A percentile compares a stretch with the other conserved stretches of the same genome.
These are phyloP conservation scores for Glareola pratincola DNA, from an alignment of 2,113 vertebrate genomes.

Conservation along the genomic window DNA sequence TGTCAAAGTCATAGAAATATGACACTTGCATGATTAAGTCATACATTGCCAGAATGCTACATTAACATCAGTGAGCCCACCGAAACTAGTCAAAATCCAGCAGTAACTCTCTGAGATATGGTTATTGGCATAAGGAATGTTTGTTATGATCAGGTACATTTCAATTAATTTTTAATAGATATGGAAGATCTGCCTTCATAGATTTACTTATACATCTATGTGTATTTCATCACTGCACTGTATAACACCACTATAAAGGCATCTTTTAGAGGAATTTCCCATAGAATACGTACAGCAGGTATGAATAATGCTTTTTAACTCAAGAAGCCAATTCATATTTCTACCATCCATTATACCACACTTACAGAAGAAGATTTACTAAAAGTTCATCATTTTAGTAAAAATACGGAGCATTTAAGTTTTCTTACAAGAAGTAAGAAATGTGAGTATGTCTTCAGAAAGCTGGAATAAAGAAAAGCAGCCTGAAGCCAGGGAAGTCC, in stretches of 20 bases:
- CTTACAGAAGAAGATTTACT: not conserved
- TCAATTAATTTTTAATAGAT: not conserved
- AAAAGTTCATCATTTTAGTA: not conserved
- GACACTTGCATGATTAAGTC: not conserved
- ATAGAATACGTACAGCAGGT: not conserved
- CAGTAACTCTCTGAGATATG: not conserved
- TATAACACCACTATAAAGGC: not conserved
- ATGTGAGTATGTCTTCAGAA: not conserved
- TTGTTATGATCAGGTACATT: not conserved
- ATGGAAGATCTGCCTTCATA: not conserved
- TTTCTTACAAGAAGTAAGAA: not conserved
- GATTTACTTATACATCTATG: not conserved
- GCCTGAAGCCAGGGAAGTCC: not conserved
- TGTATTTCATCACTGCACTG: not conserved
- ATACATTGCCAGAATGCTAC: not conserved
- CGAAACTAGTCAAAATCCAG: not conserved
- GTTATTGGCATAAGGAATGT: not conserved
- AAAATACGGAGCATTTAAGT: not conserved
- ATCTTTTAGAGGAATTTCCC: not conserved
- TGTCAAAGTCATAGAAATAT: not conserved
- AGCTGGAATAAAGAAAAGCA: not conserved
- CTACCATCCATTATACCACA: not conserved
- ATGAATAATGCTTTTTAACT: not conserved
- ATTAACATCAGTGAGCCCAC: not conserved
- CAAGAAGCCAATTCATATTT: not conserved